Evolutionary conservation across 1,140 invertebrate genomes (phyloP).

Genomic region (Drosophila biarmipes): DNA sequence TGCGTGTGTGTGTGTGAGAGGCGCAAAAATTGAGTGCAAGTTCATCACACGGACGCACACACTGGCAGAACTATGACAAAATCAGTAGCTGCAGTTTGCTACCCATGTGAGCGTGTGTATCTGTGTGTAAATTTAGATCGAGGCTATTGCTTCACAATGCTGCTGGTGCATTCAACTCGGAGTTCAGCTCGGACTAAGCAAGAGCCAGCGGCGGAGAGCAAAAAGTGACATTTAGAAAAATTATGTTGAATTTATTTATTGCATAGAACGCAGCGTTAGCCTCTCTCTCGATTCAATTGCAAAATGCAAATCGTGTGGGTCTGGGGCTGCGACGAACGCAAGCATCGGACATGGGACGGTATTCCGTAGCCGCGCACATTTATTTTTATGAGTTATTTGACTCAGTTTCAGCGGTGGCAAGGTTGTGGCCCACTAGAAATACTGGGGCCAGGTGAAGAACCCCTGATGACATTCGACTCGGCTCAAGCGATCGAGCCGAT

Average conservation of each 20-base stretch:
- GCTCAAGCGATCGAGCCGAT: slow-evolving; percentile 7
- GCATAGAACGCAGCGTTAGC: slow-evolving; percentile 30
- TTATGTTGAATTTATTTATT: slow-evolving; percentile 77
- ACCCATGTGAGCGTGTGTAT: slow-evolving; percentile 47
- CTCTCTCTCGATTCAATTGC: slow-evolving; percentile 47
- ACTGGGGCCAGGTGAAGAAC: slow-evolving; percentile 60
- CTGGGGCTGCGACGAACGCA: slow-evolving; percentile 11
- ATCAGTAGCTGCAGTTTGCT: slow-evolving; percentile 40
- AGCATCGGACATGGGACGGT: slow-evolving; percentile 5
- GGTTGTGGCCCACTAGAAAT: slow-evolving; percentile 48
- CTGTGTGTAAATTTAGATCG: slow-evolving; percentile 82
- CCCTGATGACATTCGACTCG: slow-evolving; percentile 67
- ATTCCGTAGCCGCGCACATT: slow-evolving; percentile 33
- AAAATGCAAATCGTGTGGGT: slow-evolving; percentile 65
- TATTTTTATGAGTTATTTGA: slow-evolving; percentile 68
- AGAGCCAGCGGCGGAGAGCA: background rate
- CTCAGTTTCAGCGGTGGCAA: slow-evolving; percentile 56
- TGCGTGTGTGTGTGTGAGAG: slow-evolving; percentile 15
- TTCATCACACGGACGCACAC: slow-evolving; percentile 57
- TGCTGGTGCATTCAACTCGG: slow-evolving; percentile 78
- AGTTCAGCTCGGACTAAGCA: slow-evolving; percentile 45
- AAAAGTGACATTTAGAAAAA: slow-evolving; percentile 61
- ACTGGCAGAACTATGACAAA: slow-evolving; percentile 13
- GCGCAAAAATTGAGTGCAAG: slow-evolving; percentile 73
- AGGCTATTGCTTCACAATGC: slow-evolving; percentile 82